Conservation (phyloP, 2,113 vertebrate species). For the Tachysurus fulvidraco region DNA sequence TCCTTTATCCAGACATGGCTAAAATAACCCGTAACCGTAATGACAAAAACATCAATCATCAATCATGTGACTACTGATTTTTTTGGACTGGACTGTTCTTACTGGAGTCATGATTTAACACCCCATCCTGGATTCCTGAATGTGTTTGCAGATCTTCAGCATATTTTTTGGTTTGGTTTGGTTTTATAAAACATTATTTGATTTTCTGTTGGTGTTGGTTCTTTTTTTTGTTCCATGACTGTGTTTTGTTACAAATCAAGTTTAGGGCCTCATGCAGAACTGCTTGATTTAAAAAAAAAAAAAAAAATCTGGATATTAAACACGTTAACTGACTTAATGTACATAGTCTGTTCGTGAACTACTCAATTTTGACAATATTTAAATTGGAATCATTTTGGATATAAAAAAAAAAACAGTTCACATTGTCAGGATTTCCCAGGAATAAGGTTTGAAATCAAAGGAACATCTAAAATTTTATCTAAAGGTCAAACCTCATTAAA, state of each 20-base stretch:
- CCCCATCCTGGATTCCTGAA: background rate
- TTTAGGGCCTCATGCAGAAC: background rate
- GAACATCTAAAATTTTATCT: background rate
- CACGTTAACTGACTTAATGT: background rate
- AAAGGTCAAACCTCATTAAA: background rate
- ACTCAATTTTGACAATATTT: too few species aligned
- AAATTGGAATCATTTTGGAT: background rate
- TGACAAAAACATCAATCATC: background rate
- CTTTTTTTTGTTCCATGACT: background rate
- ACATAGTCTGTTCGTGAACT: background rate
- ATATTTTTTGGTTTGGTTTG: background rate
- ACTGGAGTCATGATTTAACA: background rate
- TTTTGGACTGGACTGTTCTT: background rate
- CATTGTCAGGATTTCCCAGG: background rate
- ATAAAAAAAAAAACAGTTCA: too few species aligned
- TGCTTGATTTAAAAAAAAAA: background rate
- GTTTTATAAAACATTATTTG: background rate
- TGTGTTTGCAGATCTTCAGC: background rate
- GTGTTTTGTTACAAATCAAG: background rate
- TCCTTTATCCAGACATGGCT: conserved; percentile 80
- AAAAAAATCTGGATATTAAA: background rate
- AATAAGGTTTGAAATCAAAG: background rate
- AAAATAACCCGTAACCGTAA: background rate
- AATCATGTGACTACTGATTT: conserved; percentile 6
- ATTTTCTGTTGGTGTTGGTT: background rate